Base-by-base conservation (phyloP, 1,140 invertebrate genomes). In the Drosophila triauraria region DNA sequence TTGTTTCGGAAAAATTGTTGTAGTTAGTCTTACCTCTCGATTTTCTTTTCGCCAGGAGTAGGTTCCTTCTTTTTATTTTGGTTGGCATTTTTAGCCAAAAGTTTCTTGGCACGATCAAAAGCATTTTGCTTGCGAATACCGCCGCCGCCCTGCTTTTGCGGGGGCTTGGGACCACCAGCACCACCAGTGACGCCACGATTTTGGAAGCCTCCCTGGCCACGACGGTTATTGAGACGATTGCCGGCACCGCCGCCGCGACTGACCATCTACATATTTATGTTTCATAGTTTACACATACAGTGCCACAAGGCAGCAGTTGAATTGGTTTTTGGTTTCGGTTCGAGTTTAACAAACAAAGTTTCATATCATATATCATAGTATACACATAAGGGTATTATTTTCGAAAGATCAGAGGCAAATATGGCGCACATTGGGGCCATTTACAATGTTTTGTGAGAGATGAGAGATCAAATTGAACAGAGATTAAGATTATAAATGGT, bases 1-100 rank as follows among this genome's bases (percentile, higher is more conserved):
- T 43, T 48, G 42, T 65, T 78, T 80, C 71, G 57, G 67, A 67
- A 72, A 88, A 68, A 56, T 56, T 56, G 63, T 78, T 79, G 75
- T 86, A 75, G 71, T 88, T 43, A 88, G 77, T 92, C 92, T 93
- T 93, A 93, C 92, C 92, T 93, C 92, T 92, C 91, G 75, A 77
- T 90, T 91, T 93, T 93, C 80, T 93, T 92, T 82, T 93, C 92
- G 88, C 88, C 92, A 91, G 91, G 80, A 92, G 92, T 88, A 84
- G 80, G 83, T 88, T 88, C 85, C 85, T 90, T 91, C 91, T 92
- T 92, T 84, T 92, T 92, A 90, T 92, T 92, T 85, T 90, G 90
- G 81, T 92, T 92, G 91, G 91, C 90, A 92, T 93, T 92, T 92
- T 93, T 93, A 81, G 92, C 92, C 92, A 93, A 91, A 93, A 93